Conservation (phyloP, 1,140 invertebrate species). For the Cardiocondyla obscurior region DNA sequence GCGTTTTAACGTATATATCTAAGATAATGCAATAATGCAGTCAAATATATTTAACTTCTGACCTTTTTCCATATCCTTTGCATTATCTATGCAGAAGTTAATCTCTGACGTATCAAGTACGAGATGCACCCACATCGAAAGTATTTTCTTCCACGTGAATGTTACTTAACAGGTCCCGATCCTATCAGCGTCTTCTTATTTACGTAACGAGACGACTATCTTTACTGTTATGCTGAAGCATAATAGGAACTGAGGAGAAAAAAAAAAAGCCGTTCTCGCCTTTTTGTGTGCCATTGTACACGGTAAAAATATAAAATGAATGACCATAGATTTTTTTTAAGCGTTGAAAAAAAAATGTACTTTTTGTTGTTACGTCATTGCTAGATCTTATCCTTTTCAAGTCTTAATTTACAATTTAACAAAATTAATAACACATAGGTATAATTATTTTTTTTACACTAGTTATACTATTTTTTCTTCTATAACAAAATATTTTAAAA, state of each 20-base stretch:
- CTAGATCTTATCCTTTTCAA: not conserved
- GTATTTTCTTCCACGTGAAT: conserved; percentile 23
- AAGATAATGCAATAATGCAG: conserved; percentile 6
- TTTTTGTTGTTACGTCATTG: not conserved
- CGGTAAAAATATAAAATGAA: not conserved
- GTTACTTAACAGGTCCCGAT: not conserved
- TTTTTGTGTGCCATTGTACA: not conserved
- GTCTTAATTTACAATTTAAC: not conserved
- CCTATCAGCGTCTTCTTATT: conserved; percentile 29
- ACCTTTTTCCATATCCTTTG: conserved; percentile 11
- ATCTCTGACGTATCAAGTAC: conserved; percentile 6
- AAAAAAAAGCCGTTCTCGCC: not conserved
- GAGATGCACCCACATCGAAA: not conserved
- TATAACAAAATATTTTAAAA: not conserved
- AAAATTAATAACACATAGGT: not conserved
- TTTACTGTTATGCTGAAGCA: not conserved
- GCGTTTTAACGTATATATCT: not conserved
- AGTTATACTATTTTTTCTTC: not conserved
- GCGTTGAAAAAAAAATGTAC: not conserved
- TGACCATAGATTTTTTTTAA: not conserved
- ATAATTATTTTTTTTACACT: not conserved
- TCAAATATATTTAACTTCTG: not conserved
- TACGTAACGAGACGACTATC: conserved; percentile 22
- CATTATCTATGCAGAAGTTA: conserved; percentile 20
- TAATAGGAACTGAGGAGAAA: not conserved